A percentile compares a stretch with the other conserved stretches of the same genome.
phyloP scores from a whole-genome alignment of 2,888 invertebrate species.

The Melinopterus prodromus region DNA sequence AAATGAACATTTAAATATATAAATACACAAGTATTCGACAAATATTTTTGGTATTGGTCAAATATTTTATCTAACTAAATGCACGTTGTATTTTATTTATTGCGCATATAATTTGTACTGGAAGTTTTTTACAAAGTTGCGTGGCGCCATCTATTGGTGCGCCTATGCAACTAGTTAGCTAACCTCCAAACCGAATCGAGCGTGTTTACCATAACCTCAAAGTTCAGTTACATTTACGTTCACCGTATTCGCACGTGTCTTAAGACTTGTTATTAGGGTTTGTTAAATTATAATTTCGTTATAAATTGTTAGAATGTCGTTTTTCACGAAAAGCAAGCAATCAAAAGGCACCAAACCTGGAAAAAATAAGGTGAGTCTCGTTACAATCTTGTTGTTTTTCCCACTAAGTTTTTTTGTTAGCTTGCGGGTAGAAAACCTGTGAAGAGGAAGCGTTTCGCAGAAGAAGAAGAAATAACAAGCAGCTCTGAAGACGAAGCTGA shows the following conservation, averaged over 20 bases:
- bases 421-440: slow-evolving; percentile 5
- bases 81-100: too few species aligned
- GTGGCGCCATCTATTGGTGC: background rate
- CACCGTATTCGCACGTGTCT: background rate
- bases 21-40: too few species aligned
- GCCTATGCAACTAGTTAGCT: background rate
- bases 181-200: background rate
- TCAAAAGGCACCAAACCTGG: slow-evolving; percentile 44
- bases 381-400: slow-evolving; percentile 27
- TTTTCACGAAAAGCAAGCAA: slow-evolving; percentile 53
- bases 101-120: too few species aligned
- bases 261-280: background rate
- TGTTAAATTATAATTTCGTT: background rate
- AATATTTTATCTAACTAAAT: too few species aligned
- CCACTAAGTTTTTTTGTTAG: slow-evolving; percentile 5
- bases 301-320: slow-evolving; percentile 48
- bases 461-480: slow-evolving; percentile 69
- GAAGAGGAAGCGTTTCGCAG: slow-evolving; percentile 24
- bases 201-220: slow-evolving; percentile 4
- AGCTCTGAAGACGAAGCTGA: slow-evolving; percentile 68
- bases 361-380: slow-evolving; percentile 40
- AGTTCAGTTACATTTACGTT: background rate
- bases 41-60: too few species aligned
- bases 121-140: background rate
- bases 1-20: too few species aligned